These are phyloP conservation scores for Thera obeliscata DNA, from an alignment of 2,888 invertebrate genomes.

Conservation along the genomic window DNA sequence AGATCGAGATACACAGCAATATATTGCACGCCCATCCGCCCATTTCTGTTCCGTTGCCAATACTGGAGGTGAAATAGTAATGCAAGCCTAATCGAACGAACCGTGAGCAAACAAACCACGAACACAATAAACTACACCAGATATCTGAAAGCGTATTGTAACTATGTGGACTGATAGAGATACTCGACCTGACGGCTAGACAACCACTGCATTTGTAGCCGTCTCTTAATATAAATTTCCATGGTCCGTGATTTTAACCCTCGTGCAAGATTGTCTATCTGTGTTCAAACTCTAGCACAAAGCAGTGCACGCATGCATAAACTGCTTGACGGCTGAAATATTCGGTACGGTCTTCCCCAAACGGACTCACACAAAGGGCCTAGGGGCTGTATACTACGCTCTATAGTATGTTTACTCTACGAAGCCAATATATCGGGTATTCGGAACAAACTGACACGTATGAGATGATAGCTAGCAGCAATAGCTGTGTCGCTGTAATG, in stretches of 20 bases:
- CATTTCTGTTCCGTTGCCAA: constrained; percentile 43
- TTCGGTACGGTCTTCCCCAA: constrained; percentile 15
- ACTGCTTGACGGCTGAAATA: constrained; percentile 17
- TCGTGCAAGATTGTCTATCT: constrained; percentile 6
- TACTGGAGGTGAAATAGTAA: constrained; percentile 23
- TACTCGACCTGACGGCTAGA: neutral
- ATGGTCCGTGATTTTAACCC: constrained; percentile 9
- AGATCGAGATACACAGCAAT: constrained; percentile 64
- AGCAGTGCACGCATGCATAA: constrained; percentile 19
- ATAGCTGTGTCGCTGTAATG: constrained; percentile 42
- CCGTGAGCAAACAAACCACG: neutral
- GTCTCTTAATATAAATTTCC: neutral
- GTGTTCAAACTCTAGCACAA: constrained; percentile 10
- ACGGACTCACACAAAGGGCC: constrained; percentile 13
- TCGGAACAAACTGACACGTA: constrained; percentile 42
- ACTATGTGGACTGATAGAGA: neutral
- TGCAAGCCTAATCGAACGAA: constrained; percentile 8
- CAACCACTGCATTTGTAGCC: neutral
- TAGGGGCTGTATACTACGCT: constrained; percentile 3
- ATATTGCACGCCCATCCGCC: constrained; percentile 63
- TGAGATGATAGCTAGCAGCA: constrained; percentile 42
- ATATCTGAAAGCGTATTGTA: neutral
- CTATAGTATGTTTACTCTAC: constrained; percentile 23
- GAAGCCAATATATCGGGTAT: constrained; percentile 41
- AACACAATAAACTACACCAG: neutral